Evolutionary conservation across 2,888 invertebrate genomes (phyloP).

Genomic region (Lasioglossum villosulum): DNA sequence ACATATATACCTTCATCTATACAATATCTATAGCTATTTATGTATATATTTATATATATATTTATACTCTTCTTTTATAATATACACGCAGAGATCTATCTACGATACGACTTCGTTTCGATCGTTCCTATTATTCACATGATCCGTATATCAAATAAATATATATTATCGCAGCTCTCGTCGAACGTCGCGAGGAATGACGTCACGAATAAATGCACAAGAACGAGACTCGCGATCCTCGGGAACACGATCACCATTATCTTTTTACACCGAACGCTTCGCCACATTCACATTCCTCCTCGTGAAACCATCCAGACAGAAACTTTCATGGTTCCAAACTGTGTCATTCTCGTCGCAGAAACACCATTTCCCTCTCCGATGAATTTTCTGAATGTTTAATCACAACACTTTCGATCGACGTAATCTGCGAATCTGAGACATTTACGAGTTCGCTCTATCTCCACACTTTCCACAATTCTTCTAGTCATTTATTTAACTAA

Average conservation of each 20-base stretch:
- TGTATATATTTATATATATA: constrained; percentile 64
- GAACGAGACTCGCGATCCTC: constrained; percentile 52
- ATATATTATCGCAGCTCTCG: constrained; percentile 81
- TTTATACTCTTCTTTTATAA: constrained; percentile 73
- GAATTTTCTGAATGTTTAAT: not conserved
- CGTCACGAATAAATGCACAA: constrained; percentile 73
- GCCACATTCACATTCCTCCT: constrained; percentile 4
- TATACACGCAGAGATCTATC: constrained; percentile 81
- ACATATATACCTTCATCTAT: constrained; percentile 44
- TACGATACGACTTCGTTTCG: constrained; percentile 61
- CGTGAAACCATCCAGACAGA: constrained; percentile 16
- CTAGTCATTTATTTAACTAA: not conserved
- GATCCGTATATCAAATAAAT: constrained; percentile 77
- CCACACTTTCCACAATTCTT: not conserved
- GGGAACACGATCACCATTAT: constrained; percentile 27
- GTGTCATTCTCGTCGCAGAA: not conserved
- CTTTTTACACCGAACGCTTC: constrained; percentile 4
- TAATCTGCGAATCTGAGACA: not conserved
- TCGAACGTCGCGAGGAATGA: constrained; percentile 74
- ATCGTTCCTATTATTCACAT: constrained; percentile 74
- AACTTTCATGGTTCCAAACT: constrained; percentile 36
- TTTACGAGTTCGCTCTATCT: not conserved
- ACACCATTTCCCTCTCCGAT: not conserved
- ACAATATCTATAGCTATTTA: constrained; percentile 26
- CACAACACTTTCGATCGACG: not conserved